A percentile compares a stretch with the other conserved stretches of the same genome.
phyloP scores from a whole-genome alignment of 2,888 invertebrate species.

The Sipha maydis region DNA sequence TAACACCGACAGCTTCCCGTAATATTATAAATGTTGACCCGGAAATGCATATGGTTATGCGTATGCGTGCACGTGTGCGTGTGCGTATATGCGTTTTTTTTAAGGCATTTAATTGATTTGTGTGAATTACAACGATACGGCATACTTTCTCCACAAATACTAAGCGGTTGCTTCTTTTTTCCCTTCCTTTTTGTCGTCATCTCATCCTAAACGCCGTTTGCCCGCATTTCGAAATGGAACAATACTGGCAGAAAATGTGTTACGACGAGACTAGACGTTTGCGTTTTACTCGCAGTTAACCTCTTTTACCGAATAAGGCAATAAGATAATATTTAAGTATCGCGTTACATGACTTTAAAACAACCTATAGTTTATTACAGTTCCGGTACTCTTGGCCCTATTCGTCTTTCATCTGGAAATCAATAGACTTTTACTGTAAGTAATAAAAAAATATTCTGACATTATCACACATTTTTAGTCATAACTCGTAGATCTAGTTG shows the following conservation, averaged over 20 bases:
- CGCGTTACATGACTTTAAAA: conserved; percentile 33
- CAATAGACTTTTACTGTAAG: neutral
- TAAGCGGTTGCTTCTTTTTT: conserved; percentile 34
- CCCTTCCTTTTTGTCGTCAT: conserved; percentile 1
- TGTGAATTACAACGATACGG: conserved; percentile 46
- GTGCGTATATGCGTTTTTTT: conserved; percentile 19
- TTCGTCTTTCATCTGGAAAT: neutral
- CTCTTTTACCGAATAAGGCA: conserved; percentile 58
- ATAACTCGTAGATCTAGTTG: too few species aligned
- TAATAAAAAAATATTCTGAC: neutral
- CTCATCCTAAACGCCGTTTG: conserved; percentile 43
- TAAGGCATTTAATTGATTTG: conserved; percentile 59
- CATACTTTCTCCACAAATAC: conserved; percentile 57
- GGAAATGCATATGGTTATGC: conserved; percentile 33
- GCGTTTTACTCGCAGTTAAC: conserved; percentile 52
- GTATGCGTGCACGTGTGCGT: neutral
- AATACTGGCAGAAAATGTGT: conserved; percentile 57
- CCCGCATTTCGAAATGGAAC: conserved; percentile 58
- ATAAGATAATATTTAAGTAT: conserved; percentile 46
- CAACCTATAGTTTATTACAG: conserved; percentile 30
- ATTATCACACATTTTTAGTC: too few species aligned
- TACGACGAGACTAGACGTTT: conserved; percentile 51
- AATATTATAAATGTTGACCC: conserved; percentile 27
- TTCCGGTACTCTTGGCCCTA: neutral
- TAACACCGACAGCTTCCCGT: conserved; percentile 21